Conservation (phyloP, 2,113 vertebrate genomes). For the Odocoileus hemionus region DNA sequence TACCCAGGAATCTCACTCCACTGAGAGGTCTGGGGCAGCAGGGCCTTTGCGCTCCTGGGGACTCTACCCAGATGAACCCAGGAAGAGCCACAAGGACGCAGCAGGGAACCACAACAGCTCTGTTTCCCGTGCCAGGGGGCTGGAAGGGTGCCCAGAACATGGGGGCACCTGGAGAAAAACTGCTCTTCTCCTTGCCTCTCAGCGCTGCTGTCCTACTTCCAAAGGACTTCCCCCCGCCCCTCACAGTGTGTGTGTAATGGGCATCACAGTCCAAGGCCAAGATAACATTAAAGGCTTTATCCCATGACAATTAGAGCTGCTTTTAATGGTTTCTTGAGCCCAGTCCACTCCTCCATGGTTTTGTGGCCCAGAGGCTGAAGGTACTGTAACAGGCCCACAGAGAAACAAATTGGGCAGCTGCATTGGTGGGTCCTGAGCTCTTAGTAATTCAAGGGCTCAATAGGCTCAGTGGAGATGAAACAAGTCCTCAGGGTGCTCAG, state of each 20-base stretch:
- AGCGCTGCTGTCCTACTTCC: not conserved
- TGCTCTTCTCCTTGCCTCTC: not conserved
- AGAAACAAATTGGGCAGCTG: not conserved
- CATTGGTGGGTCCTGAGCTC: not conserved
- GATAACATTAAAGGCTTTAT: not conserved
- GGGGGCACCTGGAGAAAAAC: not conserved
- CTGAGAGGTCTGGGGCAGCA: not conserved
- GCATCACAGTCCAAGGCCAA: not conserved
- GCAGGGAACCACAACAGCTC: not conserved
- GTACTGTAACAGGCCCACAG: not conserved
- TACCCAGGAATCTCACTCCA: not conserved
- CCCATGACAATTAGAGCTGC: not conserved
- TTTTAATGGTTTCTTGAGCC: not conserved
- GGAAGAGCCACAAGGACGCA: not conserved
- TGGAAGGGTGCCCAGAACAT: not conserved
- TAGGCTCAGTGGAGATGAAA: not conserved
- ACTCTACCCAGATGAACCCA: not conserved
- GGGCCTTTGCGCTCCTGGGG: not conserved
- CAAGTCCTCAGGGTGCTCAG: not conserved
- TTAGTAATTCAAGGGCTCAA: not conserved
- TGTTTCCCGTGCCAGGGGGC: not conserved
- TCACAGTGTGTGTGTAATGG: not conserved
- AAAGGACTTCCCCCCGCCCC: not conserved
- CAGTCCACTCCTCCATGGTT: not conserved
- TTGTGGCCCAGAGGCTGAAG: not conserved